Evolutionary conservation across 2,113 vertebrate genomes (phyloP), one percentile per base, ranked within the genome.

Genomic region (Phodopus roborovskii): DNA sequence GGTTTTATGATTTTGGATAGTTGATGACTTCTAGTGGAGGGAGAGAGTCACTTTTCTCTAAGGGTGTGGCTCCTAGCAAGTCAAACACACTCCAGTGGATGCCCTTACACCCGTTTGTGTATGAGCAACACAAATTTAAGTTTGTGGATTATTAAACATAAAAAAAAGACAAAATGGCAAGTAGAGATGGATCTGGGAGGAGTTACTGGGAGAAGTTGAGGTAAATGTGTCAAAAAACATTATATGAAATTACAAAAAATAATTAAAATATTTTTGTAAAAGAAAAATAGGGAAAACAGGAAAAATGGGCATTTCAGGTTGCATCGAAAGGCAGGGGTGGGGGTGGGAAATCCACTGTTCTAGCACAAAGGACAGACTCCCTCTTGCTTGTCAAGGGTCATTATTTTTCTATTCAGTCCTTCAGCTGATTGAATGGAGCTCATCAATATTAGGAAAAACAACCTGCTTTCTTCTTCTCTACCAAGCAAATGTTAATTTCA

Each of bases 401-500:
- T 73, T 81, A 28, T 85, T 73, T 11, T 88, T 93, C 30, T 62
- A 88, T 88, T 50, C 39, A 62, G 26, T 24, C 24, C 26, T 94
- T 94, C 62, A 48, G 22, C 5, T 85, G 88, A 78, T 50, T 94
- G 50, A 42, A 62, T 86, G 11, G 22, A 50, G 20, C 22, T 24
- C 39, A 50, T 33, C 24, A 36, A 39, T 9, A 39, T 66, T 60
- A 79, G 7, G 11, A 58, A 68, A 3, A 33, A 26, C 42, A 48
- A 81, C 20, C 12, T 16, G 2, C 7, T 68, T 84, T 56, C 74
- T 84, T 56, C 74, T 33, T 85, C 17, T 66, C 22, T 86, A 68
- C 30, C 15, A 66, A 86, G 24, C 36, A 60, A 91, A 91, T 91
- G 42, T 60, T 94, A 85, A 58, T n/a, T 53, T 48, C 48, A 94